Percentiles rank a stretch among this genome's conserved stretches.
phyloP scores from a whole-genome alignment of 2,888 invertebrate species.

The Cheilosia grossa region DNA sequence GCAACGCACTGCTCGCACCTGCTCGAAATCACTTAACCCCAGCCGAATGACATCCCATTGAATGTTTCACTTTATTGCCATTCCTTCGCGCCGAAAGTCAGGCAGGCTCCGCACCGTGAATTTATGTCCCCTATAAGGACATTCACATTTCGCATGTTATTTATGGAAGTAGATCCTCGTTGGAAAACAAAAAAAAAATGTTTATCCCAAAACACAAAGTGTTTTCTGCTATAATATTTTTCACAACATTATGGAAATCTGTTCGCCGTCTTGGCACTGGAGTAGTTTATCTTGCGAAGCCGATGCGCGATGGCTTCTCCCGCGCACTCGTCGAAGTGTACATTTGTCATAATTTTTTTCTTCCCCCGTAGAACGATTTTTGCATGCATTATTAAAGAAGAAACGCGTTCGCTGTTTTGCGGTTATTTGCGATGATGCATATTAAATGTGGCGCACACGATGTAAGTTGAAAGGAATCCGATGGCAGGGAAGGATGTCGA shows the following conservation, averaged over 20 bases:
- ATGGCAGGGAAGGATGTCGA: constrained; percentile 45
- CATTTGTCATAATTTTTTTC: constrained; percentile 65
- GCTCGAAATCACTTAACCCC: constrained; percentile 75
- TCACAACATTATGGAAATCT: constrained; percentile 75
- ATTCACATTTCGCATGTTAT: constrained; percentile 70
- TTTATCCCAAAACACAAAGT: constrained; percentile 41
- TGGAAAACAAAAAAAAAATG: constrained; percentile 19
- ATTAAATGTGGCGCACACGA: constrained; percentile 65
- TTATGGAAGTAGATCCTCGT: constrained; percentile 67
- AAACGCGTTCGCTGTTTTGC: constrained; percentile 70
- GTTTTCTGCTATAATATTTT: constrained; percentile 71
- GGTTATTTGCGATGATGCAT: constrained; percentile 75
- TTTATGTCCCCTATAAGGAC: constrained; percentile 13
- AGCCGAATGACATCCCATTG: constrained; percentile 80
- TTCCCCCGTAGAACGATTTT: constrained; percentile 54
- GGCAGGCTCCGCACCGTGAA: background rate
- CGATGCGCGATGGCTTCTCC: constrained; percentile 38
- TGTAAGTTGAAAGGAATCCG: constrained; percentile 59
- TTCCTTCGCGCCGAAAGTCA: constrained; percentile 52
- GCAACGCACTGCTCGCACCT: constrained; percentile 42
- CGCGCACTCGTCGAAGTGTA: constrained; percentile 51
- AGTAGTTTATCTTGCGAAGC: constrained; percentile 72
- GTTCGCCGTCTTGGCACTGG: constrained; percentile 71
- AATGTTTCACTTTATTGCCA: constrained; percentile 79
- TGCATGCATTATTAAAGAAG: constrained; percentile 72